Evolutionary conservation across 2,888 invertebrate genomes (phyloP), one percentile per base, ranked within the genome.

Genomic region (Clostera curtula): DNA sequence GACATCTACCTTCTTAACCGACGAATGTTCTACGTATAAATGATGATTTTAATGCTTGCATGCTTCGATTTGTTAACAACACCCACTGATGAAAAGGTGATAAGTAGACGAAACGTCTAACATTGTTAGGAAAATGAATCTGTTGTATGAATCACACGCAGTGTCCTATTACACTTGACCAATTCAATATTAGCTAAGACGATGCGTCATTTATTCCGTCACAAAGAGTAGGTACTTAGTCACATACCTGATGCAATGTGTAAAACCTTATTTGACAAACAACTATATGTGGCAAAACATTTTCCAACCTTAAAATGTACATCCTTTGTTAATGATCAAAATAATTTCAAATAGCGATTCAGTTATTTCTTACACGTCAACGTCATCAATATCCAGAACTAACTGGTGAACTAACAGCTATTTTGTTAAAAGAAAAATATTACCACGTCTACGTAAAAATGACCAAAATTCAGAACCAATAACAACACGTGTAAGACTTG

Each of bases 161-260:
- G 57, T 63, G 52, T 72, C 65, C 56, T 66, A 64, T 67, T 72
- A 64, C 66, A 53, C 47, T 63, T 72, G 68, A 68, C 69, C 73
- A 69, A 67, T 50, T 55, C 55, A 51, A 54, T 58, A 55, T 68
- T 64, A 54, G 56, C 60, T 49, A 64, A 64, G 51, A 49, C 45
- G 54, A 61, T 73, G 73, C 60, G 71, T 72, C 74, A 73, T 46
- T 42, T 50, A 49, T 60, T 61, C 47, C 52, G 57, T 58, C 60
- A 55, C 42, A 43, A 40, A 34, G 35, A 36, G 35, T 40, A 44
- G 30, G 40, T 37, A 46, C 49, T 54, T 56, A 52, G 56, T 55
- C 56, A 62, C 34, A 41, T 44, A 36, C 28, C 36, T 45, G 42
- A 34, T 37, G 41, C 34, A 42, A 40, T 34, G 34, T 22, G 16